These are phyloP conservation scores for Drosophila tanythrix DNA, from an alignment of 2,888 invertebrate species.

Conservation along the genomic window DNA sequence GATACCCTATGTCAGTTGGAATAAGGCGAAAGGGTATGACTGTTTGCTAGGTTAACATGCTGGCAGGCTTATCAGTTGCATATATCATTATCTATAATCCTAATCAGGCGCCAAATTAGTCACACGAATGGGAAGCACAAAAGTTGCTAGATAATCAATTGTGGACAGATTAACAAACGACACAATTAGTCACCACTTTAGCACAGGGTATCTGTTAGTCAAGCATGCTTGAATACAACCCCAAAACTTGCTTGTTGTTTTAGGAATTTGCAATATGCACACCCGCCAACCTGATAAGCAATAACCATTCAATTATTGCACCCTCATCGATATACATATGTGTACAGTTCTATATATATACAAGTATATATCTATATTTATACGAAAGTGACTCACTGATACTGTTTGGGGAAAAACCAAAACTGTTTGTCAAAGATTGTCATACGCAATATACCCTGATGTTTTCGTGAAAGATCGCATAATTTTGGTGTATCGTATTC, in stretches of 20 bases:
- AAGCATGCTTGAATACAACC: background rate
- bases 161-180: background rate
- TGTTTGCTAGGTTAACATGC: background rate
- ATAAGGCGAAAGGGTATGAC: too few relatives aligned
- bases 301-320: background rate
- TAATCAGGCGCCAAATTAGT: background rate
- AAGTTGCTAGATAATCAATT: background rate
- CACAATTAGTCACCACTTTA: background rate
- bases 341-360: slow-evolving; percentile 4
- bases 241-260: background rate
- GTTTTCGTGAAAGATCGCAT: background rate
- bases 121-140: background rate
- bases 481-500: slow-evolving; percentile 10
- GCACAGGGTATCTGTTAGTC: slow-evolving; percentile 11
- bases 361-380: background rate
- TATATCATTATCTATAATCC: background rate
- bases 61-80: background rate
- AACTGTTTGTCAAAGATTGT: slow-evolving; percentile 8
- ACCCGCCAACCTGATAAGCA: slow-evolving; percentile 26
- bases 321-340: slow-evolving; percentile 13
- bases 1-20: slow-evolving; percentile 2
- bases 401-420: slow-evolving; percentile 6
- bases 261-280: slow-evolving; percentile 4
- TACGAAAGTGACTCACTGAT: background rate
- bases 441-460: background rate